phyloP scores from a whole-genome alignment of 1,140 invertebrate genomes.

The Trichonephila inaurata region DNA sequence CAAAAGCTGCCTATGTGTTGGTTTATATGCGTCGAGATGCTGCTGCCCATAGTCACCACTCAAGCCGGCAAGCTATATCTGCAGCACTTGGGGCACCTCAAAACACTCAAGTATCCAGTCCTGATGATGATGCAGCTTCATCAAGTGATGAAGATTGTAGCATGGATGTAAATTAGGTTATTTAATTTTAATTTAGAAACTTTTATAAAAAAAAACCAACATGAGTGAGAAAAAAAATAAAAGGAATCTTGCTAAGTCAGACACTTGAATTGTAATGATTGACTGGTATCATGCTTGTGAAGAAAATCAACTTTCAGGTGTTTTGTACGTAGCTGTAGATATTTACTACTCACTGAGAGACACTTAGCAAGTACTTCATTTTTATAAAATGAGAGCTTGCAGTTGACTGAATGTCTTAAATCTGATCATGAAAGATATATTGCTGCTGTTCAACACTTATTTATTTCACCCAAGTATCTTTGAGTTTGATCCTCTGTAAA shows the following conservation, averaged over 20 bases:
- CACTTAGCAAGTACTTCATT: constrained; percentile 74
- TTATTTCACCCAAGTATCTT: constrained; percentile 42
- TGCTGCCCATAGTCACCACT: constrained; percentile 69
- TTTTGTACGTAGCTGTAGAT: constrained; percentile 75
- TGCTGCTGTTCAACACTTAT: constrained; percentile 35
- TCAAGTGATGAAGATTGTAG: constrained; percentile 75
- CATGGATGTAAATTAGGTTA: constrained; percentile 77
- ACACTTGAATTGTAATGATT: constrained; percentile 33
- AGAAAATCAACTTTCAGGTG: constrained; percentile 42
- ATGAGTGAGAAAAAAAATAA: constrained; percentile 9
- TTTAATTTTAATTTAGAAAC: constrained; percentile 60
- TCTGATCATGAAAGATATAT: constrained; percentile 29
- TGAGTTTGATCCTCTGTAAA: constrained; percentile 43
- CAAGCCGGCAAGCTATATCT: constrained; percentile 67
- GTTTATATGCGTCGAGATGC: constrained; percentile 81
- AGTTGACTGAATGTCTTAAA: constrained; percentile 30
- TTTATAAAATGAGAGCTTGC: constrained; percentile 73
- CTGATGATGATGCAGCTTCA: constrained; percentile 68
- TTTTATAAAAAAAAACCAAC: not conserved
- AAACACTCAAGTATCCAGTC: constrained; percentile 42
- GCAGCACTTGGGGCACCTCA: constrained; percentile 77
- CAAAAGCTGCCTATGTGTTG: constrained; percentile 83
- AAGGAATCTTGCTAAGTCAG: constrained; percentile 42
- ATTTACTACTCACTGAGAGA: constrained; percentile 68
- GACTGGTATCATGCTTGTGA: constrained; percentile 9